These are phyloP conservation scores for Lophochroa leadbeateri DNA, from an alignment of 2,113 vertebrate genomes.

Conservation along the genomic window DNA sequence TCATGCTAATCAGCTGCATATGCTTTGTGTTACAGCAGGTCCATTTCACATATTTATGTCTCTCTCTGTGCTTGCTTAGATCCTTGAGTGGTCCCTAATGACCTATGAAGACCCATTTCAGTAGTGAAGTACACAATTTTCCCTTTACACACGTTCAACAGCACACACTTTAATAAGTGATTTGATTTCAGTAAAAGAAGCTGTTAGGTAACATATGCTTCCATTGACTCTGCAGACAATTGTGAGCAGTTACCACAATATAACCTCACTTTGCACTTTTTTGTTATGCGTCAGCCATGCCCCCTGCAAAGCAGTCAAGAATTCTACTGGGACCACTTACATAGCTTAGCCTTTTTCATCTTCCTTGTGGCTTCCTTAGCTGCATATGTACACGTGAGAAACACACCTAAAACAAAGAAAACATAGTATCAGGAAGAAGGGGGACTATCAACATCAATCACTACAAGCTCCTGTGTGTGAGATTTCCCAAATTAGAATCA, in stretches of 20 bases:
- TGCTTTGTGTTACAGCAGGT: background rate
- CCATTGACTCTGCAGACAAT: background rate
- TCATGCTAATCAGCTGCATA: background rate
- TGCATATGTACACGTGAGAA: constrained; percentile 77
- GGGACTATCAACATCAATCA: background rate
- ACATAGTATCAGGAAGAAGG: background rate
- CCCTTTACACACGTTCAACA: background rate
- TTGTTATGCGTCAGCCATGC: background rate
- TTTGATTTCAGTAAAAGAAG: background rate
- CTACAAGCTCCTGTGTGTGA: background rate
- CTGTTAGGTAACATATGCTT: background rate
- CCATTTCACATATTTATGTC: background rate
- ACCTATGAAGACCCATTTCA: background rate
- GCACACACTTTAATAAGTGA: background rate
- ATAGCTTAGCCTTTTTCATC: constrained; percentile 87
- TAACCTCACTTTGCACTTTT: background rate
- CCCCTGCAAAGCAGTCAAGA: background rate
- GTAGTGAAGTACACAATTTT: background rate
- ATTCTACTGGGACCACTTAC: constrained; percentile 74
- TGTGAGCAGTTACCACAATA: background rate
- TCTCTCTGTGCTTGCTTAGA: background rate
- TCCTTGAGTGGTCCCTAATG: background rate
- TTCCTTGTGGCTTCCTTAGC: constrained; percentile 85
- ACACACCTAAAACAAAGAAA: constrained; percentile 76
- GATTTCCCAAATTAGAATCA: background rate